phyloP scores from a whole-genome alignment of 2,113 vertebrate genomes.

The Callocephalon fimbriatum region DNA sequence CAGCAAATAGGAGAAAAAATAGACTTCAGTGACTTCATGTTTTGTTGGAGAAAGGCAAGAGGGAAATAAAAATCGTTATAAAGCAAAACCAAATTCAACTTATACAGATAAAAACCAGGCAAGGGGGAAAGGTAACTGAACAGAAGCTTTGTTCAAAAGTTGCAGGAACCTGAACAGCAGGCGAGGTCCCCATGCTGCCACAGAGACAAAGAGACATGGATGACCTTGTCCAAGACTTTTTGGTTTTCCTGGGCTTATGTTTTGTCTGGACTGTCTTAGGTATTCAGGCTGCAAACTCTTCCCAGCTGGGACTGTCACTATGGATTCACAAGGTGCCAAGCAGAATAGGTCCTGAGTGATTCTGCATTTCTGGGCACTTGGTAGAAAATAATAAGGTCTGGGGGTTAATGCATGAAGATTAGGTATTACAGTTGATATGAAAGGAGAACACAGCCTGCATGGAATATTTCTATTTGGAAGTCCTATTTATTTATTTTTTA shows the following conservation, averaged over 20 bases:
- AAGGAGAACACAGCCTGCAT: neutral
- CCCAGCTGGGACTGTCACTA: conserved; percentile 31
- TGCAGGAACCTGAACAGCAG: neutral
- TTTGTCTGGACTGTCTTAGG: neutral
- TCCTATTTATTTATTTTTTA: conserved; percentile 15
- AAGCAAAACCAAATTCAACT: neutral
- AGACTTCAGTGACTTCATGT: neutral
- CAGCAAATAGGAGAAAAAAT: neutral
- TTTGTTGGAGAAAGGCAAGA: neutral
- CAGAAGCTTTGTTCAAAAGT: neutral
- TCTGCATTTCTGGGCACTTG: neutral
- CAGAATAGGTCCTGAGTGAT: neutral
- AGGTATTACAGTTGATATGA: neutral
- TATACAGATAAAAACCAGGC: neutral
- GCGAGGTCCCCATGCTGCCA: neutral
- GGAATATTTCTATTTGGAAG: neutral
- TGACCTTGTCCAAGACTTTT: conserved; percentile 26
- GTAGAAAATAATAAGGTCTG: neutral
- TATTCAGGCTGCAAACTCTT: conserved; percentile 17
- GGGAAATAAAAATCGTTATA: neutral
- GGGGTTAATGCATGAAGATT: neutral
- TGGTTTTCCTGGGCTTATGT: neutral
- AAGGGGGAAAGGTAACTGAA: neutral
- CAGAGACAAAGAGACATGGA: rapidly evolving
- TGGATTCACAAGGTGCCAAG: neutral